A percentile compares a stretch with the other conserved stretches of the same genome.
phyloP scores from a whole-genome alignment of 2,113 vertebrate species.

The Amphilophus citrinellus region DNA sequence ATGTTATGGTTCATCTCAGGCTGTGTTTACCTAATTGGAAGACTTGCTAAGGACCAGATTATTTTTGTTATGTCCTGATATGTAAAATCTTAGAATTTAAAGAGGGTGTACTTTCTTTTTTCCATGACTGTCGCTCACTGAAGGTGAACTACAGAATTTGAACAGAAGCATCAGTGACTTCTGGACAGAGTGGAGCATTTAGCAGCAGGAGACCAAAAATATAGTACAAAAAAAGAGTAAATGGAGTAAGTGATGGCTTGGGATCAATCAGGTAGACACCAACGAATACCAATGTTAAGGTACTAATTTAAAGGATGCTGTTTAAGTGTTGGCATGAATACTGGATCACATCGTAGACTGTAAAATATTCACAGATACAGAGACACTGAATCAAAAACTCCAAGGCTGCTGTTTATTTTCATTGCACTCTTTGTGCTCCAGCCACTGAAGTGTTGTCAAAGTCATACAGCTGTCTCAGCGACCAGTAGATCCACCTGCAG shows the following conservation, averaged over 20 bases:
- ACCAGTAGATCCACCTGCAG: conserved; percentile 53
- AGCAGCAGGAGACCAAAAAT: neutral
- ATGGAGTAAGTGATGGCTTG: neutral
- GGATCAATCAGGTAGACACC: neutral
- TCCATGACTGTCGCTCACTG: neutral
- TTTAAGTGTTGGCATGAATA: no score
- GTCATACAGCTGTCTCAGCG: conserved; percentile 45
- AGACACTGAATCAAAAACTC: accelerated
- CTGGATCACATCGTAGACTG: no score
- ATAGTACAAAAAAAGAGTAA: neutral
- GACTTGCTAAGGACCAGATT: neutral
- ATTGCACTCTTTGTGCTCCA: neutral
- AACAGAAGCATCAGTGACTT: neutral
- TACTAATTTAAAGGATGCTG: no score
- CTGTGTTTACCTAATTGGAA: neutral
- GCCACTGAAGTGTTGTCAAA: conserved; percentile 15
- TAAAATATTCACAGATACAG: neutral
- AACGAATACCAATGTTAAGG: neutral
- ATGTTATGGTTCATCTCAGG: neutral
- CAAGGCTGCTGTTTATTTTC: neutral
- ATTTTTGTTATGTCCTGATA: neutral
- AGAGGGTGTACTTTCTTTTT: neutral
- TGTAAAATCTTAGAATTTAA: neutral
- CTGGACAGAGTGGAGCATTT: neutral
- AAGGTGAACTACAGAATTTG: neutral